Percentiles rank a stretch among this genome's conserved stretches.
Evolutionary conservation across 2,113 vertebrate species (phyloP).

Genomic region (Nestor notabilis): DNA sequence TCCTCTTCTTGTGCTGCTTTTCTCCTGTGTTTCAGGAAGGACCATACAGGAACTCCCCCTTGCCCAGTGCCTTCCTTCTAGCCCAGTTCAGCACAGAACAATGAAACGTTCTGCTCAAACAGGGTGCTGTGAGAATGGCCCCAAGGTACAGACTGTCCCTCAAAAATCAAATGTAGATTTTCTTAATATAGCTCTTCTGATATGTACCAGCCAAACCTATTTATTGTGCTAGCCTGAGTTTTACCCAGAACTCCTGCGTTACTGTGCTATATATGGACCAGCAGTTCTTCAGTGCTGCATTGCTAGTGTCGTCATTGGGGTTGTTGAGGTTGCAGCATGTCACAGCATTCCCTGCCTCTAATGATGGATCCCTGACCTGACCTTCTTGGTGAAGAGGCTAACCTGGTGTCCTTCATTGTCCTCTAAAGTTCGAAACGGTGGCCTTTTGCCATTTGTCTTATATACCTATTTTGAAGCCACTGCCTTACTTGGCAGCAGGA

Average conservation of each 20-base stretch:
- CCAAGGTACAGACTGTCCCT: accelerated
- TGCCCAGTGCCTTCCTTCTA: background rate
- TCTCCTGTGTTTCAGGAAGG: accelerated
- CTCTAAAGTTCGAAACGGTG: background rate
- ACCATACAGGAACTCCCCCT: background rate
- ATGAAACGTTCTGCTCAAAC: no score
- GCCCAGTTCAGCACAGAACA: accelerated
- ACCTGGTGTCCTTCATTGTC: background rate
- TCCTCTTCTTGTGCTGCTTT: background rate
- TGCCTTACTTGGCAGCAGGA: accelerated
- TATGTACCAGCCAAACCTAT: background rate
- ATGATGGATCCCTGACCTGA: background rate
- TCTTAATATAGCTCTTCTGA: background rate
- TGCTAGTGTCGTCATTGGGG: accelerated
- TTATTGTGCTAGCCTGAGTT: background rate
- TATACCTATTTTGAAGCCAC: background rate
- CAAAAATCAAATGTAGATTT: accelerated
- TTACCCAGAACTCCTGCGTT: background rate
- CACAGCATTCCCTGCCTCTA: accelerated
- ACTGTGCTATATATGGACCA: accelerated
- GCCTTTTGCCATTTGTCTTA: background rate
- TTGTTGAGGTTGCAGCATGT: background rate
- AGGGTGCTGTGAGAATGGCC: background rate
- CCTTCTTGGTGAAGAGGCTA: accelerated
- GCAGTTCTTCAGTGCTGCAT: background rate